Conservation (phyloP, 2,888 invertebrate genomes). For the Synanthedon tipuliformis region DNA sequence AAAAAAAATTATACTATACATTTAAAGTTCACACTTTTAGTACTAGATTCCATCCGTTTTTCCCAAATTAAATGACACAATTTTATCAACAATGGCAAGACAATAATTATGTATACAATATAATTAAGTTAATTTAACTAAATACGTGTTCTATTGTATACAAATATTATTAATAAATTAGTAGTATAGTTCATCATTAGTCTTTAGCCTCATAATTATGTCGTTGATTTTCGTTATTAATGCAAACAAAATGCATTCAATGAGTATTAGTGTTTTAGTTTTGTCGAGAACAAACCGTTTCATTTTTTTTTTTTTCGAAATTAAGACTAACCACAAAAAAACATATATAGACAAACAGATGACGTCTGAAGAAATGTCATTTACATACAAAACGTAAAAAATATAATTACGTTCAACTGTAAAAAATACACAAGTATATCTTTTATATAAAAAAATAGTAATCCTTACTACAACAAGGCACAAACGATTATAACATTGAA, state of each 20-base stretch:
- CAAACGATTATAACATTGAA: not conserved
- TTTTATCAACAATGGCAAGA: not conserved
- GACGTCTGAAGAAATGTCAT: slow-evolving; percentile 6
- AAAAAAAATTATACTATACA: too few relatives aligned
- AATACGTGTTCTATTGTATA: not conserved
- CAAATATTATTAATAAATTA: slow-evolving; percentile 4
- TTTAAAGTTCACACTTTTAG: too few relatives aligned
- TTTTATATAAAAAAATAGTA: not conserved
- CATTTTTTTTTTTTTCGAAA: not conserved
- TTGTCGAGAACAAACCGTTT: too few relatives aligned
- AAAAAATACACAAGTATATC: not conserved
- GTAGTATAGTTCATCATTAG: slow-evolving; percentile 4
- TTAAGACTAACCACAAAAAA: not conserved
- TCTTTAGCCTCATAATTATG: not conserved
- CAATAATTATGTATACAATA: not conserved
- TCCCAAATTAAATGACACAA: not conserved
- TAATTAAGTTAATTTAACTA: not conserved
- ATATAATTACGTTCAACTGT: not conserved
- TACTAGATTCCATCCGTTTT: not conserved
- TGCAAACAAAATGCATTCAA: not conserved
- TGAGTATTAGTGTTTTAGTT: not conserved
- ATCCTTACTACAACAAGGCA: slow-evolving; percentile 1
- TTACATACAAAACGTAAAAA: not conserved
- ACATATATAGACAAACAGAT: not conserved
- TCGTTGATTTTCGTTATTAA: not conserved